Percentiles rank a stretch among this genome's conserved stretches.
These are phyloP conservation scores for Zonotrichia leucophrys DNA, from an alignment of 2,113 vertebrate genomes.

Conservation along the genomic window DNA sequence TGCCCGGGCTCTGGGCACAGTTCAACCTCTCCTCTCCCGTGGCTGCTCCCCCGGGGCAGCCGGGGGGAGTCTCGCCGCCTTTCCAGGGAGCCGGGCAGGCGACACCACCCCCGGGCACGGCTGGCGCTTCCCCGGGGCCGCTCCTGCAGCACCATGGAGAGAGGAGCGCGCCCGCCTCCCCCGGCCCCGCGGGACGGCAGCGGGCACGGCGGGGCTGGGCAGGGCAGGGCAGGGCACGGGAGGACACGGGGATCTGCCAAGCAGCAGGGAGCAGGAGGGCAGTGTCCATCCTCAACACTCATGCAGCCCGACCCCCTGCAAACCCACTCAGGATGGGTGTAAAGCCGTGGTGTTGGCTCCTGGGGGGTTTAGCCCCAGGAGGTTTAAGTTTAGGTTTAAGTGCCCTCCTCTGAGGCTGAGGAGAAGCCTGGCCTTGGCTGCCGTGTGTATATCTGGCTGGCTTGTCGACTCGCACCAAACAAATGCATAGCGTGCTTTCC, in stretches of 20 bases:
- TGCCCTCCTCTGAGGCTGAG: background rate
- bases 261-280: background rate
- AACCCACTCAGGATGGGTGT: background rate
- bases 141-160: slow-evolving; percentile 62
- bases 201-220: too few species aligned
- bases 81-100: background rate
- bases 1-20: background rate
- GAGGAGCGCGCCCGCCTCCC: background rate
- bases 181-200: too few species aligned
- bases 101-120: background rate
- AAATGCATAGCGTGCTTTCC: background rate
- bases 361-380: background rate
- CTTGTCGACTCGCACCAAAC: accelerated
- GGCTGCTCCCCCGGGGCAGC: accelerated
- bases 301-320: background rate
- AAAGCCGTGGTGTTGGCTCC: accelerated
- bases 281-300: too few species aligned
- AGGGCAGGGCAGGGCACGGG: accelerated
- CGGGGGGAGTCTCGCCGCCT: too few species aligned
- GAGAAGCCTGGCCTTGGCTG: background rate
- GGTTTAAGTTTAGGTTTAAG: too few species aligned
- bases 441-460: accelerated
- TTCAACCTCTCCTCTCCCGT: accelerated
- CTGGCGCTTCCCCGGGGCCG: background rate
- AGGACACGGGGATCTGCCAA: accelerated